These are phyloP conservation scores for Kryptolebias marmoratus DNA, from an alignment of 2,113 vertebrate species.

Conservation along the genomic window DNA sequence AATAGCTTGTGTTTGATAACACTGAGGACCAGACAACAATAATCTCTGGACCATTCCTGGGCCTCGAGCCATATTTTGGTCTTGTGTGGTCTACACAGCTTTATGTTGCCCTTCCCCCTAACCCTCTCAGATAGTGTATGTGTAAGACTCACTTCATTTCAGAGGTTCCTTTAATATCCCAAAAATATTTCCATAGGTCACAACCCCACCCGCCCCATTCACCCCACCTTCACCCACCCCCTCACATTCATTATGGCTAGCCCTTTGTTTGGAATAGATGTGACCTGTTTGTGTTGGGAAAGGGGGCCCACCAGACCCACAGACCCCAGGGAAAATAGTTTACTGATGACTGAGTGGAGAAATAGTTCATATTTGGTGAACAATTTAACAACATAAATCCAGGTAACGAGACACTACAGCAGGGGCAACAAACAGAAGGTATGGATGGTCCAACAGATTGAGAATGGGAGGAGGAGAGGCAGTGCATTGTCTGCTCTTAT, in stretches of 20 bases:
- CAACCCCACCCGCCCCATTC: conserved; percentile 14
- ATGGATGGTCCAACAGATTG: conserved; percentile 14
- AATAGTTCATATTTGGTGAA: not conserved
- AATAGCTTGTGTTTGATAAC: too few relatives aligned
- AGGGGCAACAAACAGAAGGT: conserved; percentile 28
- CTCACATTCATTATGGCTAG: conserved; percentile 43
- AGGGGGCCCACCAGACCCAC: conserved; percentile 18
- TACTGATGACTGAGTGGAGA: too few relatives aligned
- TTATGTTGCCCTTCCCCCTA: not conserved
- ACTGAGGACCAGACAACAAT: too few relatives aligned
- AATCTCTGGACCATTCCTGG: too few relatives aligned
- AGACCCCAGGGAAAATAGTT: too few relatives aligned
- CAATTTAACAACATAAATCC: not conserved
- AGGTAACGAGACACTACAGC: not conserved
- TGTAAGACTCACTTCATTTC: conserved; percentile 14
- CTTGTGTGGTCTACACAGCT: too few relatives aligned
- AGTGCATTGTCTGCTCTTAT: conserved; percentile 49
- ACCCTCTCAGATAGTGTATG: not conserved
- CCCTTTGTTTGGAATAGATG: conserved; percentile 76
- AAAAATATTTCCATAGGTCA: conserved; percentile 79
- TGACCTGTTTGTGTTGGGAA: conserved; percentile 46
- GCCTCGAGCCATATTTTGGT: too few relatives aligned
- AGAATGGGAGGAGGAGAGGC: conserved; percentile 7
- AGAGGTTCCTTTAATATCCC: conserved; percentile 35
- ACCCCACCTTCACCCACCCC: conserved; percentile 10